Evolutionary conservation across 2,888 invertebrate species (phyloP).

Genomic region (Meliscaeva auricollis): DNA sequence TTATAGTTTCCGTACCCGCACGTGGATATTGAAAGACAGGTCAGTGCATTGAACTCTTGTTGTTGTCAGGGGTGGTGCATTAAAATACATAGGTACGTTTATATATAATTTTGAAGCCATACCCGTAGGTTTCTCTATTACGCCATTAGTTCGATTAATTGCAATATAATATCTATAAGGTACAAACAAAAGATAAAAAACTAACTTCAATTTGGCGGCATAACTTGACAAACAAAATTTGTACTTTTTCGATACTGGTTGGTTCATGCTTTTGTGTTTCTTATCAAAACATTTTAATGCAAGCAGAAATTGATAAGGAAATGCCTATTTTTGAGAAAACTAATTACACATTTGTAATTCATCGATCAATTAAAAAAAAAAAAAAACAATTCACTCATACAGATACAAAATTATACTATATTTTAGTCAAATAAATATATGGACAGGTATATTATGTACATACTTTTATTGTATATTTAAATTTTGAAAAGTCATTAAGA

Average conservation of each 20-base stretch:
- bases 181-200: neutral
- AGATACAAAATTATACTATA: no score
- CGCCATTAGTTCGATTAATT: neutral
- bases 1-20: neutral
- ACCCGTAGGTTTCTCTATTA: neutral
- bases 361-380: no score
- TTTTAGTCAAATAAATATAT: no score
- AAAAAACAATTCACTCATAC: no score
- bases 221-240: neutral
- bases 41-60: conserved; percentile 49
- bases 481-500: no score
- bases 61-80: neutral
- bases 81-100: conserved; percentile 37
- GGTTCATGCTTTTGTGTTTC: conserved; percentile 17
- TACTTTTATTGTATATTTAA: no score
- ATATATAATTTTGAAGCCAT: conserved; percentile 2
- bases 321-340: neutral
- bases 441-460: no score
- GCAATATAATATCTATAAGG: neutral
- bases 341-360: neutral
- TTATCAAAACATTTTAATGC: conserved; percentile 36
- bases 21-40: neutral
- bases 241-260: neutral
- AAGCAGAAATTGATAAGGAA: neutral
- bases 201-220: neutral